Evolutionary conservation across 2,888 invertebrate species (phyloP), one percentile per base, ranked within the genome.

Genomic region (Cephus spinipes): DNA sequence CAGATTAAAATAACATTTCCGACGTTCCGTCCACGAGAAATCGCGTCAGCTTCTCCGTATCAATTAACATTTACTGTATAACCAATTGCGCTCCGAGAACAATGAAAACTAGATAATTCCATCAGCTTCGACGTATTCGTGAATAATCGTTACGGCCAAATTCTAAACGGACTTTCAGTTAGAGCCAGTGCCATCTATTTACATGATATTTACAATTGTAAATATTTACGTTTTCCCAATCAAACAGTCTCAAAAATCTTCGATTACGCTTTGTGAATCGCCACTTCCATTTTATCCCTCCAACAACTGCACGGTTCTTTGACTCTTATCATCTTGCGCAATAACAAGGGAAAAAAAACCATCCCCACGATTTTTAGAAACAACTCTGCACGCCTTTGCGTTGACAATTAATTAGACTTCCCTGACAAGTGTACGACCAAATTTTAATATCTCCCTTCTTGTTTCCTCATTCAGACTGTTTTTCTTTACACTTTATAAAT

Each of bases 201-300:
- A 84, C 85, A 86, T 80, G 79, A 81, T 86, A 86, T 86, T 84
- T 86, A 85, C 85, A 86, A 75, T 80, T 81, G 79, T 79, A 81
- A 82, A 83, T 79, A 78, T 80, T 79, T 82, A 81, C 77, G 79
- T 75, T 79, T 69, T 82, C 75, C 77, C 78, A 74, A 69, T 79
- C 76, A 75, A 40, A 40, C 15, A 23, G 40, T 55, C 40, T 23
- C 6, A 6, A 23, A 55, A 23, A 23, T 40, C 15, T 15, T 40
- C 12, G 12, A 15, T 6, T 6, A 23, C 40, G 9, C 40, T 2
- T 23, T 1, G 40, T 23, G 40, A 55, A 9, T 55, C 23, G 23
- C 15, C 15, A 55, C 4, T 55, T 15, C 0, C 40, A 6, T 55
- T 40, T 40, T 23, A 15, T 23, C 23, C 23, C 23, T 9, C 23